Evolutionary conservation across 2,797 vertebrate species (phyloP), one percentile per base, ranked within the genome.

Genomic region (Ambastaia sidthimunki): DNA sequence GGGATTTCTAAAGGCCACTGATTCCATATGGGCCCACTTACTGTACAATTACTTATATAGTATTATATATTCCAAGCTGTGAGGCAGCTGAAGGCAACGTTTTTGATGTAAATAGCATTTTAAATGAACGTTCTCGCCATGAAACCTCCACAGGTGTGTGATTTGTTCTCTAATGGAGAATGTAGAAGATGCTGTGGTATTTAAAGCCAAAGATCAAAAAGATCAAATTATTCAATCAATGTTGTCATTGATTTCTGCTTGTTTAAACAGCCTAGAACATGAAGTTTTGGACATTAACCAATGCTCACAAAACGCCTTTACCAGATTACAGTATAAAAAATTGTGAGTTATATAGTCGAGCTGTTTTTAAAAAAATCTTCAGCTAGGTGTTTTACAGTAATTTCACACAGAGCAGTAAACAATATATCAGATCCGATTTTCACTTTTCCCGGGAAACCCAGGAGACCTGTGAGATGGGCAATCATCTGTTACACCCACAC

Each of bases 401-500:
- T 79, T 44, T 79, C 60, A 57, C 48, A 78, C 4, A 66, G 48
- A 31, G 47, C 70, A 55, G 31, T 72, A 55, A 79, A 55, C 69
- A 28, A 55, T 79, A 71, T 71, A 72, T 71, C 59, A 54, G 59
- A 79, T 55, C 50, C 25, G 41, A 70, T 78, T 41, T 41, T 44
- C n/a, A 37, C 7, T 1, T 72, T 66, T 72, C 48, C 69, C 21
- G 28, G 59, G 69, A 55, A 72, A 57, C 59, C 19, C 16, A 25
- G 23, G 23, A 18, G 21, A 23, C 41, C 60, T 10, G 47, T 41
- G 44, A 71, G 44, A 71, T 15, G 76, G 71, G 57, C 28, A 62
- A 23, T 18, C 23, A 69, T 69, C 66, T 41, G 3, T 44, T 31
- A 47, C 59, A 34, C 47, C 57, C 68, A 63, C 57, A 23, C 23